Conservation (phyloP, 2,797 vertebrate species). For the Channallabes apus region DNA sequence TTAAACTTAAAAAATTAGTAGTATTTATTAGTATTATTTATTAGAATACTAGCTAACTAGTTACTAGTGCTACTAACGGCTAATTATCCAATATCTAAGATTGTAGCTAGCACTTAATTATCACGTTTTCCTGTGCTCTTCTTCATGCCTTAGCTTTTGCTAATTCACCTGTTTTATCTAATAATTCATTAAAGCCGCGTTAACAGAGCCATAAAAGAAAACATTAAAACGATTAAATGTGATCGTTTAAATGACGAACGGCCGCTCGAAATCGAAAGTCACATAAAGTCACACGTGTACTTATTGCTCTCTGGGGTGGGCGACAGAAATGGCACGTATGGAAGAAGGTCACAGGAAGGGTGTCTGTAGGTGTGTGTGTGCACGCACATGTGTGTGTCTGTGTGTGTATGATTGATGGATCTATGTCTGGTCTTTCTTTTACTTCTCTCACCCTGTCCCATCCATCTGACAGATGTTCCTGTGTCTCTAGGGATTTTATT, state of each 20-base stretch:
- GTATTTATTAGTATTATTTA: neutral
- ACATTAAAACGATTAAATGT: conserved; percentile 1
- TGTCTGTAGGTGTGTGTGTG: neutral
- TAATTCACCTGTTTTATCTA: conserved; percentile 14
- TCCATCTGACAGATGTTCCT: conserved; percentile 51
- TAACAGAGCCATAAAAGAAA: conserved; percentile 10
- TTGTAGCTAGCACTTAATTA: neutral
- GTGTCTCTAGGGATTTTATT: conserved; percentile 52
- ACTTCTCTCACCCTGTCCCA: neutral
- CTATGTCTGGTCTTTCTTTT: conserved; percentile 10
- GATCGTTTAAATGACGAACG: conserved; percentile 10
- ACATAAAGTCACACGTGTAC: conserved; percentile 1
- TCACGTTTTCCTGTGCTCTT: neutral
- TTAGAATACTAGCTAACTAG: neutral
- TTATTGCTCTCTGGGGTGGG: conserved; percentile 15
- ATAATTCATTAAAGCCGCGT: neutral
- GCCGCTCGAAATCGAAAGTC: conserved; percentile 5
- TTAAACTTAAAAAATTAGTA: neutral
- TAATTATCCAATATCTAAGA: neutral
- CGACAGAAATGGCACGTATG: neutral
- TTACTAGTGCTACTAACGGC: neutral
- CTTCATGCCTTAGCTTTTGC: neutral
- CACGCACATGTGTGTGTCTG: neutral
- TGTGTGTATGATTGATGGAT: neutral
- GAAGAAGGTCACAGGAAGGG: conserved; percentile 13